Base-by-base conservation (phyloP, 2,113 vertebrate genomes). In the Diphyllodes magnificus region DNA sequence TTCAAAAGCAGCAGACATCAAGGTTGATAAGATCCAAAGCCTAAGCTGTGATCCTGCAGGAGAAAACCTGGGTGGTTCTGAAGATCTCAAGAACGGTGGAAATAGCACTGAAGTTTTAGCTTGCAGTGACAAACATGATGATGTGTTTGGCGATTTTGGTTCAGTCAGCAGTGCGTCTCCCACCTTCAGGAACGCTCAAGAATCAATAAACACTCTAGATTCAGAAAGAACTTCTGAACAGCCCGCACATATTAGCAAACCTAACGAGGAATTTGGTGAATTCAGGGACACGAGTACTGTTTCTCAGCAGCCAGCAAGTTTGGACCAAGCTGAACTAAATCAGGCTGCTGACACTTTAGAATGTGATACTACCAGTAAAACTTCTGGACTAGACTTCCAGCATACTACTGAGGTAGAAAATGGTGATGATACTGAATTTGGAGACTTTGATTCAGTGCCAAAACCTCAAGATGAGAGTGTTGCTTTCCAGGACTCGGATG, bases 401-500 rank as follows among this genome's bases (percentile, higher is more conserved):
- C 82, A 27, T 92, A 69, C 92, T 96, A 76, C 93, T 96, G 86
- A 98, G 88, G 69, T 96, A 95, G 94, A 97, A 92, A 96, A 97
- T 28, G 97, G 95, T 82, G 92, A 96, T 35, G 93, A 97, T 44
- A 88, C 94, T 96, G 97, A 97, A 27, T 97, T 97, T 98, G 97
- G 96, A 89, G 97, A 97, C 83, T 98, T 98, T 51, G 97, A 97
- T 96, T 97, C 97, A 33, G 97, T 97, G 96, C 96, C 97, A 98
- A 95, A 97, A 97, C 64, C 72, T 86, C 96, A 95, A 90, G 97
- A 97, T 59, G 96, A 97, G 71, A 96, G 95, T 24, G 87, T 91
- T 27, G 94, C 93, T 95, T 98, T 99, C 96, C 98, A 98, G 53
- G 98, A 98, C 51, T 98, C 98, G 2, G 99, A 99, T 54, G 99